Evolutionary conservation across 2,113 vertebrate genomes (phyloP), one percentile per base, ranked within the genome.

Genomic region (Uria aalge): DNA sequence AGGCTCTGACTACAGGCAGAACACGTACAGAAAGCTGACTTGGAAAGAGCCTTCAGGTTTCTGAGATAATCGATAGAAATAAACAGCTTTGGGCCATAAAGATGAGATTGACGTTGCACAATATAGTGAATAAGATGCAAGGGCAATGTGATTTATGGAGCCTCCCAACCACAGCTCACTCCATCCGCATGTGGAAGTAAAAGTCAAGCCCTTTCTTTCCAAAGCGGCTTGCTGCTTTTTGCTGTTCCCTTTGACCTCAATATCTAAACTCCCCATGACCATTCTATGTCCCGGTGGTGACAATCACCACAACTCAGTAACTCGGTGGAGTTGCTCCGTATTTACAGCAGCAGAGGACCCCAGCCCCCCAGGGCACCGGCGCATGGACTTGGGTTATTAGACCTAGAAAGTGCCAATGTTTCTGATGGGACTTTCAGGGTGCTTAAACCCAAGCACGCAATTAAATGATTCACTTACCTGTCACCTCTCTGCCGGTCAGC

Each of bases 291-390:
- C 12, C 69, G 12, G 20, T 8, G 34, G 18, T 24, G 36, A 21
- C 11, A 77, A 43, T 50, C 47, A 43, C 11, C 6, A 30, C 15
- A 80, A 45, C 15, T 53, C 62, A 34, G 9, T 40, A 63, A 38
- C 15, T 29, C 1, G 0, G 16, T 84, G 43, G 43, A 45, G 26
- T 17, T 62, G 23, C 50, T 53, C 20, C 20, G 9, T 40, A 69
- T 55, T 66, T 81, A 56, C 6, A 29, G 24, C 41, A 74, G 23
- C 24, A 50, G 52, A 48, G 40, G 9, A 53, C 12, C 41, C 13
- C 43, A 36, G 7, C 3, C 36, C 47, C 5, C 0, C 48, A 59
- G 17, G 1, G 1, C 26, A 64, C 12, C 6, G 36, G 34, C 40
- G 8, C 36, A 68, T 3, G 1, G 21, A 29, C 12, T 36, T 81